Conservation (phyloP, 1,140 invertebrate genomes). For the Drosophila simulans region DNA sequence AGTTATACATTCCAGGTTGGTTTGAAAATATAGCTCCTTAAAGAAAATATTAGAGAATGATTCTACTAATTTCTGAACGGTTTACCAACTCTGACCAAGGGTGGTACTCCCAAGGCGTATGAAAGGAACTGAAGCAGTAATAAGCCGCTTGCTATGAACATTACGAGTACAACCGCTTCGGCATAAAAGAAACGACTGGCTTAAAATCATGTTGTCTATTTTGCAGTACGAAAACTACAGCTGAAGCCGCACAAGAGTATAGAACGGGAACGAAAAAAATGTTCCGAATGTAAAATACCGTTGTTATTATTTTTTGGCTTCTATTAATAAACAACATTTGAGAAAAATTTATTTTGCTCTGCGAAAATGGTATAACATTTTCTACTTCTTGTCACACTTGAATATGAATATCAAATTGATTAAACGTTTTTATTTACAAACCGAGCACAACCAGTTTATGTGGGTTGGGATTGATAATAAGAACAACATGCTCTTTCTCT, state of each 20-base stretch:
- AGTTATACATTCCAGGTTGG: constrained; percentile 89
- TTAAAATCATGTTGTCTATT: background rate
- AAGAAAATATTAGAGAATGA: background rate
- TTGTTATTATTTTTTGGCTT: no score
- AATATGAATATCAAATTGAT: no score
- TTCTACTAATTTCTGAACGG: background rate
- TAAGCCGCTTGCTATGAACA: constrained; percentile 5
- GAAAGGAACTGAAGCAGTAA: constrained; percentile 13
- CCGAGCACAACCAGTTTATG: no score
- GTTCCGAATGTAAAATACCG: background rate
- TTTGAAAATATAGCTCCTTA: constrained; percentile 94
- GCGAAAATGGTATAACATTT: no score
- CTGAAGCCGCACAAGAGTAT: constrained; percentile 7
- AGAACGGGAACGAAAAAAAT: background rate
- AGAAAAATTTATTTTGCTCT: no score
- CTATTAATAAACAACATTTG: no score
- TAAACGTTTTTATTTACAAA: no score
- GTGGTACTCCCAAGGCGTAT: constrained; percentile 9
- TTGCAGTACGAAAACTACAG: background rate
- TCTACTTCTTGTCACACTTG: background rate
- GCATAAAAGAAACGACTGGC: background rate
- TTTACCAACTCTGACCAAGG: constrained; percentile 47
- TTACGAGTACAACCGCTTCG: background rate
- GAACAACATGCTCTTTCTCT: no score
- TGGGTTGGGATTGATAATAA: no score